Percentiles rank a stretch among this genome's conserved stretches.
Conservation (phyloP, 2,113 vertebrate genomes). For the Peromyscus californicus region DNA sequence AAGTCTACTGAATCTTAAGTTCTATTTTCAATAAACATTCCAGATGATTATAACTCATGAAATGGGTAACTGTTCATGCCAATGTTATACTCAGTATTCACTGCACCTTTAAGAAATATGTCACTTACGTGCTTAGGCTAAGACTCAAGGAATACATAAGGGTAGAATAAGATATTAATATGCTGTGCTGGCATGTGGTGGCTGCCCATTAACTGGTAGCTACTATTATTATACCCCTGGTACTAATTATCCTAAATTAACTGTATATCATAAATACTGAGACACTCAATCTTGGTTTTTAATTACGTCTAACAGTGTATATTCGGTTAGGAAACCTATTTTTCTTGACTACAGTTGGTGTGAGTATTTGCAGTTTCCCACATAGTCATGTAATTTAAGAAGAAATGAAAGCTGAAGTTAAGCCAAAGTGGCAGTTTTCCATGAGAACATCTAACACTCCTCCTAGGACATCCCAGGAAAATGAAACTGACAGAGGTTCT, state of each 20-base stretch:
- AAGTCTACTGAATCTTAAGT: not conserved
- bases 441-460: not conserved
- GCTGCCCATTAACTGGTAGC: constrained; percentile 70
- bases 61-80: not conserved
- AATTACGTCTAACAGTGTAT: constrained; percentile 65
- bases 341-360: constrained; percentile 14
- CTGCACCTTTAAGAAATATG: not conserved
- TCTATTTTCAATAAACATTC: not conserved
- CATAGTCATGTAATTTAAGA: not conserved
- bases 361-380: not conserved
- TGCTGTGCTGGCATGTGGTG: constrained; percentile 46
- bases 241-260: constrained; percentile 79
- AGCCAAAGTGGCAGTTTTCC: not conserved
- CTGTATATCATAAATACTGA: constrained; percentile 57
- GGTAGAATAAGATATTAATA: not conserved
- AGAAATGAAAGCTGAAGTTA: not conserved
- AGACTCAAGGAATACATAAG: not conserved
- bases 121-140: not conserved
- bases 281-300: constrained; percentile 63
- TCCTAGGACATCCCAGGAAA: not conserved
- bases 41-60: not conserved
- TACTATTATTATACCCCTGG: constrained; percentile 72
- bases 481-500: not conserved
- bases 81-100: not conserved
- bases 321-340: constrained; percentile 68